A percentile compares a stretch with the other conserved stretches of the same genome.
Conservation (phyloP, 2,888 invertebrate species). For the Sinohyriopsis cumingii region DNA sequence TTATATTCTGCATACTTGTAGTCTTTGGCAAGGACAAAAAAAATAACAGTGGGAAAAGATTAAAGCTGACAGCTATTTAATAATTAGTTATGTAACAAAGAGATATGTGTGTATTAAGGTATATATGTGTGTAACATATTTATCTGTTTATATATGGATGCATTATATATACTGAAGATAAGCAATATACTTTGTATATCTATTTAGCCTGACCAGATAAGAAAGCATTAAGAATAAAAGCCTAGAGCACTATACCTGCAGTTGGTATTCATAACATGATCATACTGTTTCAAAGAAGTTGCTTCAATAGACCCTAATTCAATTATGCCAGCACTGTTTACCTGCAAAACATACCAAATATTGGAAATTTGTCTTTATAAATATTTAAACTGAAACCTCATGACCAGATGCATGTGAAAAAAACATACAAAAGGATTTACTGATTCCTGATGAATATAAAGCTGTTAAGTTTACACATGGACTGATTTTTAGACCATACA, state of each 20-base stretch:
- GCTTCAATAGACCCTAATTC: slow-evolving; percentile 89
- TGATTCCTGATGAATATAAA: neutral
- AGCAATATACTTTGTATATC: neutral
- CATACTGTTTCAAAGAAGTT: slow-evolving; percentile 89
- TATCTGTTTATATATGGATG: no score
- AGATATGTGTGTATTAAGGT: no score
- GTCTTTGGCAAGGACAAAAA: no score
- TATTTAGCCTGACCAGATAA: neutral
- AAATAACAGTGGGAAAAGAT: no score
- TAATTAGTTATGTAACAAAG: no score
- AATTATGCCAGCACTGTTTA: slow-evolving; percentile 88
- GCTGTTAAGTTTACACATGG: no score
- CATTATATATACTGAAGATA: neutral
- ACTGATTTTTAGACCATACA: no score
- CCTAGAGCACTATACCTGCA: slow-evolving; percentile 76
- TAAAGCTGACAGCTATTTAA: no score
- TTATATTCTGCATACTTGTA: no score
- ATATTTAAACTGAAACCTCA: neutral
- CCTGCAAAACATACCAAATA: slow-evolving; percentile 43
- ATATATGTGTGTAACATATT: no score
- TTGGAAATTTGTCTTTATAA: neutral
- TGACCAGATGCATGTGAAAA: neutral
- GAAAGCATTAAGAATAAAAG: neutral
- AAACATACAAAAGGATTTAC: neutral
- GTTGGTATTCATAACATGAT: slow-evolving; percentile 91